Percentiles rank a stretch among this genome's conserved stretches.
Conservation (phyloP, 1,140 invertebrate species). For the Orius insidiosus region DNA sequence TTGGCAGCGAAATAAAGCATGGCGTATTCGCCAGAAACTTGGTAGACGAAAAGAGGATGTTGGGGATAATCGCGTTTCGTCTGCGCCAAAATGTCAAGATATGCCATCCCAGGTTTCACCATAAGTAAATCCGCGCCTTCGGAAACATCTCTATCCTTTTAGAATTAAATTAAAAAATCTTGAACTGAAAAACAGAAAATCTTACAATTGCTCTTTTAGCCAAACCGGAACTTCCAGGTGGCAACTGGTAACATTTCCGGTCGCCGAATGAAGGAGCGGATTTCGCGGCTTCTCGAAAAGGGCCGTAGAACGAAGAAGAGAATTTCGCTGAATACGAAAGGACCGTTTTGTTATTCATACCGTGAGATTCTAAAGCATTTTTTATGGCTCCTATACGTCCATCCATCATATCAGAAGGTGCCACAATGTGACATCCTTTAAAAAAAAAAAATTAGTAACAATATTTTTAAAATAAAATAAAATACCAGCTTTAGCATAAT, state of each 20-base stretch:
- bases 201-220: slow-evolving; percentile 72
- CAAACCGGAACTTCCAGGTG: slow-evolving; percentile 64
- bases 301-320: slow-evolving; percentile 88
- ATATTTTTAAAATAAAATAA: neutral
- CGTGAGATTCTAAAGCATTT: slow-evolving; percentile 38
- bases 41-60: slow-evolving; percentile 83
- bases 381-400: slow-evolving; percentile 83
- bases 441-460: slow-evolving; percentile 17
- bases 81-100: slow-evolving; percentile 78
- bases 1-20: slow-evolving; percentile 73
- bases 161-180: slow-evolving; percentile 11
- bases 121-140: slow-evolving; percentile 95
- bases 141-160: slow-evolving; percentile 65
- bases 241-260: slow-evolving; percentile 81
- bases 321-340: slow-evolving; percentile 93
- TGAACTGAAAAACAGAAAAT: neutral
- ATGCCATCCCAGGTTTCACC: slow-evolving; percentile 90
- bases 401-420: slow-evolving; percentile 98
- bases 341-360: slow-evolving; percentile 44
- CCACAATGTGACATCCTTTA: slow-evolving; percentile 76
- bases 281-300: slow-evolving; percentile 86
- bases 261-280: slow-evolving; percentile 82
- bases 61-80: slow-evolving; percentile 70
- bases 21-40: slow-evolving; percentile 90
- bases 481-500: slow-evolving; percentile 75